These are phyloP conservation scores for Ligdia adustata DNA, from an alignment of 2,888 invertebrate genomes.

Conservation along the genomic window DNA sequence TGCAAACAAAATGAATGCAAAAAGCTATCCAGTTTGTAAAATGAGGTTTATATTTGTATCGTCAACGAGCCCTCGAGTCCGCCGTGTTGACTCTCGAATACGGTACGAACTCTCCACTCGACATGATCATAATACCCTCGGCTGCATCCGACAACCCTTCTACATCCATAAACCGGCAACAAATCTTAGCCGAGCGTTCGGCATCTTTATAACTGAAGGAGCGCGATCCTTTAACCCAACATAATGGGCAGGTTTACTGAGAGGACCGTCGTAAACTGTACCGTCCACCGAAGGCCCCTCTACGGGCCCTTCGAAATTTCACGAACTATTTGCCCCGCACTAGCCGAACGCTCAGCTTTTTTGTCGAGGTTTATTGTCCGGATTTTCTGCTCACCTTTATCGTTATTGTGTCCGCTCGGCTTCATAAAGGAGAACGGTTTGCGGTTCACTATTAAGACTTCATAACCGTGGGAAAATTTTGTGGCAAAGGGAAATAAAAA, in stretches of 20 bases:
- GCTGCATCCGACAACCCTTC: slow-evolving; percentile 78
- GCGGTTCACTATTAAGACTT: slow-evolving; percentile 79
- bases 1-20: slow-evolving; percentile 35
- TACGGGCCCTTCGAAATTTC: slow-evolving; percentile 77
- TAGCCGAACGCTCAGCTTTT: slow-evolving; percentile 78
- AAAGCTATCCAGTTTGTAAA: slow-evolving; percentile 49
- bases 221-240: slow-evolving; percentile 81
- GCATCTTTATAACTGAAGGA: slow-evolving; percentile 81
- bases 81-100: slow-evolving; percentile 80
- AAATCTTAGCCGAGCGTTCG: slow-evolving; percentile 77
- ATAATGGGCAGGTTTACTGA: slow-evolving; percentile 81
- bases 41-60: slow-evolving; percentile 64
- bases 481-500: slow-evolving; percentile 43
- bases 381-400: slow-evolving; percentile 83
- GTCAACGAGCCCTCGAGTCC: slow-evolving; percentile 69
- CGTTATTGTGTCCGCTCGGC: slow-evolving; percentile 81
- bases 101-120: slow-evolving; percentile 77
- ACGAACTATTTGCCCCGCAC: slow-evolving; percentile 82
- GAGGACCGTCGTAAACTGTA: slow-evolving; percentile 82
- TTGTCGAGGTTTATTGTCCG: slow-evolving; percentile 82
- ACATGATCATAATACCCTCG: slow-evolving; percentile 79
- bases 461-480: slow-evolving; percentile 81
- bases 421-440: slow-evolving; percentile 77
- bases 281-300: slow-evolving; percentile 61
- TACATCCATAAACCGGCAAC: slow-evolving; percentile 79